These are phyloP conservation scores for Miltochrista miniata DNA, from an alignment of 2,888 invertebrate genomes.

Conservation along the genomic window DNA sequence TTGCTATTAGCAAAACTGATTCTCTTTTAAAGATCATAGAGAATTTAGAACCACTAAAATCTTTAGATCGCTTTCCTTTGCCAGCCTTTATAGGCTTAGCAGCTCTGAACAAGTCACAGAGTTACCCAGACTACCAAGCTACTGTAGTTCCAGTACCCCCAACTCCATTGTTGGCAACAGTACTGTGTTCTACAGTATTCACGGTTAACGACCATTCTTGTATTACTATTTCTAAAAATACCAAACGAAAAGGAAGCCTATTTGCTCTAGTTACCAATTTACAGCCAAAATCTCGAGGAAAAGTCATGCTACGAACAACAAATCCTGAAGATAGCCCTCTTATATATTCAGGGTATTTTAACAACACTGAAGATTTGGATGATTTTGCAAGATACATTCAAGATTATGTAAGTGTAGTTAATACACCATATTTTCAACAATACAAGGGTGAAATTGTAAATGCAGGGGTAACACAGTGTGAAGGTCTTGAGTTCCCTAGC, in stretches of 20 bases:
- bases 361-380: slow-evolving; percentile 43
- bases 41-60: slow-evolving; percentile 37
- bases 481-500: slow-evolving; percentile 30
- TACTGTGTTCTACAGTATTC: slow-evolving; percentile 43
- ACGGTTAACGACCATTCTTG: slow-evolving; percentile 43
- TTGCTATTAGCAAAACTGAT: slow-evolving; percentile 40
- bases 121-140: slow-evolving; percentile 56
- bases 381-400: slow-evolving; percentile 38
- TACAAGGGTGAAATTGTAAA: slow-evolving; percentile 39
- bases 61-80: slow-evolving; percentile 44
- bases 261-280: slow-evolving; percentile 41
- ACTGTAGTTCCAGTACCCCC: slow-evolving; percentile 39
- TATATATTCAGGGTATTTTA: slow-evolving; percentile 43
- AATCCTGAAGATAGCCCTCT: slow-evolving; percentile 46
- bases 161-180: slow-evolving; percentile 34
- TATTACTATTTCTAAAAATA: slow-evolving; percentile 32
- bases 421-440: slow-evolving; percentile 45
- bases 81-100: slow-evolving; percentile 50
- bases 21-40: slow-evolving; percentile 24
- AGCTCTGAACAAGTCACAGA: slow-evolving; percentile 48
- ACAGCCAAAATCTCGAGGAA: slow-evolving; percentile 55
- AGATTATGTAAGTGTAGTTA: slow-evolving; percentile 41
- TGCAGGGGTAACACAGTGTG: slow-evolving; percentile 39
- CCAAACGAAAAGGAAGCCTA: slow-evolving; percentile 27
- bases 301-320: slow-evolving; percentile 39